These are phyloP conservation scores for Cephalopachus bancanus DNA, from an alignment of 2,797 vertebrate species.

Conservation along the genomic window DNA sequence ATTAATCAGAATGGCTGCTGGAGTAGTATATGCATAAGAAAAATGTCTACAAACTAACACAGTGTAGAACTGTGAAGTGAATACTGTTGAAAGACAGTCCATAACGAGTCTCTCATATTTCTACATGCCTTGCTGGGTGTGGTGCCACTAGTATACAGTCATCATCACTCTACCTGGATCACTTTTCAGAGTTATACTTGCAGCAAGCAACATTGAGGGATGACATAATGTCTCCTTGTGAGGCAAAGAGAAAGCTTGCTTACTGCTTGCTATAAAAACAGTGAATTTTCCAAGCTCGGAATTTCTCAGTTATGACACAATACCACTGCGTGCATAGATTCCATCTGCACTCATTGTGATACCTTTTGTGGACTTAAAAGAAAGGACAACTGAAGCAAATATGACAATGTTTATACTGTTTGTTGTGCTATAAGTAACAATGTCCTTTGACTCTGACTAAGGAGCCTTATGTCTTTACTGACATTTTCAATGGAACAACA, in stretches of 20 bases:
- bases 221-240: neutral
- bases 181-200: neutral
- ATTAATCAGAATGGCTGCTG: neutral
- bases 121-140: neutral
- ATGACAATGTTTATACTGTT: neutral
- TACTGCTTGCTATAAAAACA: neutral
- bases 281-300: neutral
- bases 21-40: neutral
- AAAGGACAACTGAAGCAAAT: neutral
- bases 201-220: neutral
- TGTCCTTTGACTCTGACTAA: neutral
- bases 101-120: rapidly evolving
- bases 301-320: neutral
- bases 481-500: neutral
- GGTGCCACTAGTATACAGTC: neutral
- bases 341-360: neutral
- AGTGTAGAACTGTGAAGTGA: neutral
- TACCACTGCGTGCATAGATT: neutral
- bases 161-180: neutral
- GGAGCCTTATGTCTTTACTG: neutral
- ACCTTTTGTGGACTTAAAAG: neutral
- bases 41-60: neutral
- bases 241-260: neutral
- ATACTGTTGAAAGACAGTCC: neutral
- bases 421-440: neutral